Conservation (phyloP, 2,888 invertebrate species). For the Drosophila gaucha region DNA sequence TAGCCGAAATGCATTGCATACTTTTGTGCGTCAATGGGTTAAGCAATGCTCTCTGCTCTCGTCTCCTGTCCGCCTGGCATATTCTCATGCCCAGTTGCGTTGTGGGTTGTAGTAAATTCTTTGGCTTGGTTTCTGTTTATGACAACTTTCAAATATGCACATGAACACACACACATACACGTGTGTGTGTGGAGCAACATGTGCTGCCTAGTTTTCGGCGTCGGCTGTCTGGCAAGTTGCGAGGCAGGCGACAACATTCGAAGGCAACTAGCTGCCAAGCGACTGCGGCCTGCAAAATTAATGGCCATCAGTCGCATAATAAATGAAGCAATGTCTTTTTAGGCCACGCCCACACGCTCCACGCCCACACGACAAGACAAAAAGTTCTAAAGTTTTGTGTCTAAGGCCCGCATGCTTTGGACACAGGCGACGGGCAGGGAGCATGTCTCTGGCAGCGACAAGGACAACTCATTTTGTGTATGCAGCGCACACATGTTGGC, state of each 20-base stretch:
- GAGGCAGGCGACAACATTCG: constrained; percentile 25
- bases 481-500: constrained; percentile 74
- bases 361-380: constrained; percentile 47
- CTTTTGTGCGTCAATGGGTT: constrained; percentile 43
- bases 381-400: constrained; percentile 60
- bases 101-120: constrained; percentile 1
- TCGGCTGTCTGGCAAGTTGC: constrained; percentile 45
- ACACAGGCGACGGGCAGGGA: constrained; percentile 23
- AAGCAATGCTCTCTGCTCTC: background rate
- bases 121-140: constrained; percentile 49
- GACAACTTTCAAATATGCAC: constrained; percentile 65
- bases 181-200: constrained; percentile 40
- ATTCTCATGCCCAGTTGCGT: constrained; percentile 36
- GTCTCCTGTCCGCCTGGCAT: constrained; percentile 22
- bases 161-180: constrained; percentile 10
- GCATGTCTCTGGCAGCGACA: background rate
- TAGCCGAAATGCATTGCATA: constrained; percentile 51
- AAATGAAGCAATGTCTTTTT: constrained; percentile 72
- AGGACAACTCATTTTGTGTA: constrained; percentile 71
- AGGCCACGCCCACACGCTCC: constrained; percentile 46
- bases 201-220: constrained; percentile 55
- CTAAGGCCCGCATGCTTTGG: constrained; percentile 35
- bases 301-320: constrained; percentile 81
- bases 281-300: constrained; percentile 72
- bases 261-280: constrained; percentile 41